Base-by-base conservation (phyloP, 1,140 invertebrate species). In the Drosophila nannoptera region DNA sequence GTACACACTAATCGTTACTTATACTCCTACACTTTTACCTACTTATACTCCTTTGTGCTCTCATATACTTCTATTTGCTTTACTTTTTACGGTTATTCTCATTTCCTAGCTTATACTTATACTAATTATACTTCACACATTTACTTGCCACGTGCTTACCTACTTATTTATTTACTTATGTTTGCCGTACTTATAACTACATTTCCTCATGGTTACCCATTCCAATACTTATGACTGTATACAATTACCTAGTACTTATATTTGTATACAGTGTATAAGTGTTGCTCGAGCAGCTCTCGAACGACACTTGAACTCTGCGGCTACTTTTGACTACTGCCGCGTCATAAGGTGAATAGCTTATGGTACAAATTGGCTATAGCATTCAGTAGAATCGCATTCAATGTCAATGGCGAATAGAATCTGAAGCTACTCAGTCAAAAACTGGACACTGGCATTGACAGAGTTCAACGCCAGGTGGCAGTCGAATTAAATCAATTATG, bases 401-500 rank as follows among this genome's bases (percentile, higher is more conserved):
- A 48, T 52, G 48, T 40, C 68, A 70, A 54, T 70, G 62, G 12
- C 54, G 58, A 52, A 43, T 11, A 38, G 52, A 35, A 46, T 14
- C 33, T 48, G 49, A 46, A 14, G 40, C 7, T 14, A 14, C n/a
- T 52, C 32, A 11, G 29, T n/a, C 12, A 6, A 49, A 63, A 36
- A 16, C 61, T 53, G 54, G 54, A 7, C 61, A 59, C n/a, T 52
- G 49, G 40, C 67, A 62, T 69, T 69, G 61, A 12, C 14, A 35
- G 45, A 45, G 68, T 70, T 70, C 61, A 58, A 58, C 9, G 31
- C 42, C 12, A 59, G 8, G 5, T 52, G 14, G 53, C 38, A 14
- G 12, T 11, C 11, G 46, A 48, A 58, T 12, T 38, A 46, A 59
- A 70, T 66, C 54, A 64, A 53, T 69, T 64, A 64, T 55, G 62